These are phyloP conservation scores for Lagenorhynchus albirostris DNA, from an alignment of 2,113 vertebrate genomes.

Conservation along the genomic window DNA sequence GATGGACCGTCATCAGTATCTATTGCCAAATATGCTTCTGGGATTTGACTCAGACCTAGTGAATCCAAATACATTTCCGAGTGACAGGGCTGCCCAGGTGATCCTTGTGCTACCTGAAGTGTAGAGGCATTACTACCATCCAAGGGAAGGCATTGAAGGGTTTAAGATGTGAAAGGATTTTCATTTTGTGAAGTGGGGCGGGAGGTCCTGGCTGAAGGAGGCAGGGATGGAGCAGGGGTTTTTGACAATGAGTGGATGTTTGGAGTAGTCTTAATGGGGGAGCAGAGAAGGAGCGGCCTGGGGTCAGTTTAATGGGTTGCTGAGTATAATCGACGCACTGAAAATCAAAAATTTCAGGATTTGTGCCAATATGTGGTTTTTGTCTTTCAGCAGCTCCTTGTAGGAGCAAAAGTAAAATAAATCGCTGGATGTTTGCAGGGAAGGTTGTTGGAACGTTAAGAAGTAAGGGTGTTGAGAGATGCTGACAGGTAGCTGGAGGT, in stretches of 20 bases:
- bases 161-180: background rate
- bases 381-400: background rate
- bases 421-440: background rate
- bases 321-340: background rate
- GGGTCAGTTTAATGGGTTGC: background rate
- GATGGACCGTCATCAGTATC: background rate
- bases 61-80: background rate
- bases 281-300: background rate
- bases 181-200: background rate
- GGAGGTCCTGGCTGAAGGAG: background rate
- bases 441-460: background rate
- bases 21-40: background rate
- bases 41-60: background rate
- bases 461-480: background rate
- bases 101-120: background rate
- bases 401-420: background rate
- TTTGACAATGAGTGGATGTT: background rate
- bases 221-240: rapidly evolving
- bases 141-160: background rate
- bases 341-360: background rate
- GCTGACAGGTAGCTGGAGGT: background rate
- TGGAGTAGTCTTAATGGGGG: rapidly evolving
- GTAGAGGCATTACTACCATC: background rate
- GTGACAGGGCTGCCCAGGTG: background rate
- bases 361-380: background rate